Evolutionary conservation across 2,888 invertebrate species (phyloP), one percentile per base, ranked within the genome.

Genomic region (Diploptera punctata): DNA sequence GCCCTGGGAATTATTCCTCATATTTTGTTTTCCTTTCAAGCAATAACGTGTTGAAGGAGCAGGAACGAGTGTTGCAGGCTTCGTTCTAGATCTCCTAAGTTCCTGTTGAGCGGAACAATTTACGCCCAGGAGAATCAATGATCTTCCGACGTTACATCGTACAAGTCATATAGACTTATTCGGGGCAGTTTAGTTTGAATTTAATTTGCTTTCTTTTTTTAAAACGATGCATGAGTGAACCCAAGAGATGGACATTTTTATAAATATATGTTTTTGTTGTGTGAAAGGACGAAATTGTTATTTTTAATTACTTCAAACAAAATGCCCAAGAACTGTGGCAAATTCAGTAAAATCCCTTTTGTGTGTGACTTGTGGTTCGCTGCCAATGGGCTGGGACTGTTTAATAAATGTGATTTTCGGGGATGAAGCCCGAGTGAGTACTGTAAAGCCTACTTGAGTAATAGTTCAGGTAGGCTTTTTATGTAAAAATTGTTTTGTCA

Each of bases 401-500:
- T 72, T 72, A 72, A 72, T 68, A 60, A 72, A 47, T 72, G 72
- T 72, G 72, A 72, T 72, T 57, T 38, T 52, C 49, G 57, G 72
- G 68, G n/a, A 26, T 4, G 47, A 21, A 24, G 43, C 26, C 16
- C 16, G 26, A 57, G 57, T 1, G 24, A 54, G 54, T 24, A 54
- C 19, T 31, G 57, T 70, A 67, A 38, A 61, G 60, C 43, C 57
- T 67, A 44, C 67, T 57, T 71, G 61, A 70, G 52, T 43, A 54
- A 38, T 24, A 54, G 54, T 33, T 19, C 49, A 62, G 54, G 65
- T 68, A 65, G 67, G 52, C 57, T 60, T 24, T 68, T 38, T 52
- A 29, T 68, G 71, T 68, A 73, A 71, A 73, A 73, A 57, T 21
- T 74, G 74, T 71, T 74, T 73, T 71, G 74, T 68, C 71, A 71